Evolutionary conservation across 2,113 vertebrate species (phyloP).

Genomic region (zebrafish (Danio rerio)): DNA sequence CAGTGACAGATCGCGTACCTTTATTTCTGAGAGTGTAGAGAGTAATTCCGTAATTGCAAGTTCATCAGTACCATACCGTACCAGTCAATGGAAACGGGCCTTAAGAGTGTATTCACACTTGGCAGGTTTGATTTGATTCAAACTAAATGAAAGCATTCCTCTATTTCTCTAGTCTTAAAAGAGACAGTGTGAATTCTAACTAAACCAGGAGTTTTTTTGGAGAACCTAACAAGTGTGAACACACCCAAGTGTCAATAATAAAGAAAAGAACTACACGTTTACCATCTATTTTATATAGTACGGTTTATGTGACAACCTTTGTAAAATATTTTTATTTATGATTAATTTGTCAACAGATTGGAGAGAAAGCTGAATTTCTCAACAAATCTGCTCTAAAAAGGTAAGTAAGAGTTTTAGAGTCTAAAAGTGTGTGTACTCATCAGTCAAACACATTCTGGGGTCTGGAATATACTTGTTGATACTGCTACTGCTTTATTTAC

Average conservation of each 20-base stretch:
- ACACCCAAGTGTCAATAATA: neutral
- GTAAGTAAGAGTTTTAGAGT: slow-evolving; percentile 70
- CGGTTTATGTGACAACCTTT: neutral
- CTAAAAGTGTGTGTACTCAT: neutral
- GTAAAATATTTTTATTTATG: neutral
- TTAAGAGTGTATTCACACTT: too few relatives aligned
- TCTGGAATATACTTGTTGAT: neutral
- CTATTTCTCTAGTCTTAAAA: too few relatives aligned
- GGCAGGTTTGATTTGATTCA: too few relatives aligned
- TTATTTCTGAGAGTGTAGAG: too few relatives aligned
- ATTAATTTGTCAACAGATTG: slow-evolving; percentile 79
- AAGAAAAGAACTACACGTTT: neutral
- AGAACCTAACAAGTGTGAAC: too few relatives aligned
- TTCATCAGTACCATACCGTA: too few relatives aligned
- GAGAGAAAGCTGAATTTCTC: slow-evolving; percentile 92
- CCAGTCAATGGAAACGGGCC: too few relatives aligned
- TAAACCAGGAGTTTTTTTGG: too few relatives aligned
- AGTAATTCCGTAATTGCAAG: too few relatives aligned
- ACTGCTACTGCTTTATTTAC: slow-evolving; percentile 19
- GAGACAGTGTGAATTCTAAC: too few relatives aligned
- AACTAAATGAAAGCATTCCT: too few relatives aligned
- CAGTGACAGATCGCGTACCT: too few relatives aligned
- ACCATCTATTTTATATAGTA: neutral
- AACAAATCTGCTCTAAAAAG: slow-evolving; percentile 93
- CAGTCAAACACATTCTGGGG: neutral